Conservation (phyloP, 2,113 vertebrate genomes). For the Ammodramus savannarum region DNA sequence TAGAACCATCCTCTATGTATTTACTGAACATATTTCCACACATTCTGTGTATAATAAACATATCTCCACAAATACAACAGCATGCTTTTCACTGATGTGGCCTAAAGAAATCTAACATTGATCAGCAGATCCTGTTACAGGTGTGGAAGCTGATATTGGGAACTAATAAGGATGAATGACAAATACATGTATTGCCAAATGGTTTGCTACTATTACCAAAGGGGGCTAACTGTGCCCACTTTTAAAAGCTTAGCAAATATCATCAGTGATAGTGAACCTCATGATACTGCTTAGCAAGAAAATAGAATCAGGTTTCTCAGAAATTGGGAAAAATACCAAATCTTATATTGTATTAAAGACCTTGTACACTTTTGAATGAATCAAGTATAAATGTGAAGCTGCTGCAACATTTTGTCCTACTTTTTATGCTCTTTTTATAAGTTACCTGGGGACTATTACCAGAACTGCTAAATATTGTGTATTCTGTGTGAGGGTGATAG, state of each 20-base stretch:
- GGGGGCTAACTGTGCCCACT: not conserved
- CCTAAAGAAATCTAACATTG: not conserved
- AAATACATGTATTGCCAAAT: not conserved
- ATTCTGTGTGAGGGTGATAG: not conserved
- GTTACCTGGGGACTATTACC: not conserved
- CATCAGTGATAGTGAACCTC: not conserved
- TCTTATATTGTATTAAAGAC: not conserved
- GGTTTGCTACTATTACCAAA: not conserved
- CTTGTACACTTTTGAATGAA: not conserved
- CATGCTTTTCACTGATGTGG: not conserved
- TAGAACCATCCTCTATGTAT: not conserved
- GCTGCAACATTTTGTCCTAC: not conserved
- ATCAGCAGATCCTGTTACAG: not conserved
- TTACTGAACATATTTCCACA: not conserved
- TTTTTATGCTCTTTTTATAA: not conserved
- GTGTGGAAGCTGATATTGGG: not conserved
- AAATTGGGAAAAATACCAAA: not conserved
- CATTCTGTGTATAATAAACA: not conserved
- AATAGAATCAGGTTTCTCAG: not conserved
- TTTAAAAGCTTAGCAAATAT: not conserved
- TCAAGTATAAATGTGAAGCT: not conserved
- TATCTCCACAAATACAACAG: not conserved
- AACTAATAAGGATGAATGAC: not conserved
- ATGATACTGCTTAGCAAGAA: not conserved
- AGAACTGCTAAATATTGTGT: not conserved